phyloP scores from a whole-genome alignment of 2,113 vertebrate genomes.

The Semnornis frantzii region DNA sequence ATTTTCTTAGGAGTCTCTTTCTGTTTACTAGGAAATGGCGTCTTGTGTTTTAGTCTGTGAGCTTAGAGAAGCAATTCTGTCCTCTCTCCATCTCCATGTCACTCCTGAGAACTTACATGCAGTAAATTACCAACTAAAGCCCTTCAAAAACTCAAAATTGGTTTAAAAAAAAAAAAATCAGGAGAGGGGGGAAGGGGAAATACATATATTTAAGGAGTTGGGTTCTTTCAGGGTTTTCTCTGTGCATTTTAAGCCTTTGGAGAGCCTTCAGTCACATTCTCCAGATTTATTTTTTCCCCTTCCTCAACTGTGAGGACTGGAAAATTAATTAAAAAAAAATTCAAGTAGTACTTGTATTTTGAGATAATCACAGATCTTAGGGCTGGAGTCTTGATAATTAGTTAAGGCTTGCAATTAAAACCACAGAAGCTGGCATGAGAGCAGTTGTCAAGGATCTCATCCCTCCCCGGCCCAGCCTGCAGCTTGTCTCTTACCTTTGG shows the following conservation, averaged over 20 bases:
- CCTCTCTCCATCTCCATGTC: neutral
- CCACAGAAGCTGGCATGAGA: neutral
- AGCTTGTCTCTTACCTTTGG: neutral
- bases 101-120: neutral
- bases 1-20: slow-evolving; percentile 24
- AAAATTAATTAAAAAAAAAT: neutral
- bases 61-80: neutral
- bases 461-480: neutral
- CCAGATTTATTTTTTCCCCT: neutral
- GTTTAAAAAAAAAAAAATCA: neutral
- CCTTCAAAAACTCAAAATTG: slow-evolving; percentile 10
- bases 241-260: neutral
- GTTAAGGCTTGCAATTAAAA: neutral
- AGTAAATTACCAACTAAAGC: slow-evolving; percentile 2
- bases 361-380: neutral
- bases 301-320: neutral
- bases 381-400: neutral
- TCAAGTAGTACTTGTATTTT: neutral
- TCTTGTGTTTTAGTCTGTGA: slow-evolving; percentile 18
- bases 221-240: neutral
- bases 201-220: neutral
- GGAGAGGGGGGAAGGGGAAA: neutral
- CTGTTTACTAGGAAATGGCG: neutral
- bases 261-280: slow-evolving; percentile 2
- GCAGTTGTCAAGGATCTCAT: neutral